Base-by-base conservation (phyloP, 2,888 invertebrate genomes). In the Eupithecia insigniata region DNA sequence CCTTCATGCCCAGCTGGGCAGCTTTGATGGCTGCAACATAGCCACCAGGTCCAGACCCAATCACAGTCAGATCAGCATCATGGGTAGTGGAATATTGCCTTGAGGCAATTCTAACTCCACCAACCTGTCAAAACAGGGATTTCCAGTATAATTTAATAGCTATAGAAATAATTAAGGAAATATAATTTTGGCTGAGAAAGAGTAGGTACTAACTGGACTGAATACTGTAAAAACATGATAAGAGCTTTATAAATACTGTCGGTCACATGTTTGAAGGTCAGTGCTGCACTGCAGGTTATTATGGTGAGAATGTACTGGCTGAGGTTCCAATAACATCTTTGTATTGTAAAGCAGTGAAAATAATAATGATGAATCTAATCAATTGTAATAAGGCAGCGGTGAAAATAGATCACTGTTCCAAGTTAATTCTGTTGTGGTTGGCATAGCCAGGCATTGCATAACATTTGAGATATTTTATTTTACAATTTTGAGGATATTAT, bases 1-100 rank as follows among this genome's bases (percentile, higher is more conserved):
- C 98, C 95, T 99, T 99, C 95, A 99, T 95, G 78, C 99, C 99
- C 82, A 99, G 95, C 90, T 99, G 99, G 51, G 99, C 97, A 70
- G 99, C 99, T 95, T 99, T 99, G 82, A 99, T 99, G 32, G 99
- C 97, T 73, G 99, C 99, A 68, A 99, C 99, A 95, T 99, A 99
- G 76, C 99, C 99, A 78, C 99, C 99, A 79, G 99, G 99, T 73
- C 99, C 99, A 65, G 98, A 97, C 43, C 99, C 99, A 84, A 99
- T 99, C 6, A 99, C 99, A 62, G 99, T 99, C 80, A 99, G 87
- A 92, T 99, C 99, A 32, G 97, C 98, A 83, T 98, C 98, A 87
- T 96, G 95, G 69, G 96, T 95, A 66, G 96, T 95, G 7, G 97
- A 96, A 87, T 97, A 98, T 72, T 94, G 93, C 77, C 97, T 95